Base-by-base conservation (phyloP, 2,888 invertebrate genomes). In the Lasius fuliginosus region DNA sequence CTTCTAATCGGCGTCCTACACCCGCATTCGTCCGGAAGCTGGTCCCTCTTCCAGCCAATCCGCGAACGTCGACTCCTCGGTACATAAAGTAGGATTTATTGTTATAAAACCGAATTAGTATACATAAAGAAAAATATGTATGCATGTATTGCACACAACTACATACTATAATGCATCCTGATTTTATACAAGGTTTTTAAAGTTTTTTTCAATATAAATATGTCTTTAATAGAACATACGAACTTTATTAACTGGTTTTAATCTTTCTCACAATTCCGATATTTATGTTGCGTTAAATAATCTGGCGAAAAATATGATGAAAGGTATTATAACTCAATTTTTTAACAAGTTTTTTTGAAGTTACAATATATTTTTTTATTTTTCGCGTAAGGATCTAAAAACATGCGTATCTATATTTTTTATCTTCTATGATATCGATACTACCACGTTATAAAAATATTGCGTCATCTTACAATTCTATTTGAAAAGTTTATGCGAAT, bases 1-100 rank as follows among this genome's bases (percentile, higher is more conserved):
- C 90, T 91, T 92, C 90, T 91, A 91, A 91, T 91, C 91, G 90
- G 86, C 84, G 88, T 85, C 86, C 88, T 90, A 89, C 90, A 87
- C 89, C 91, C 91, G 91, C 90, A 85, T 76, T 85, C 86, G 76
- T 86, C 85, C 90, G 64, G 82, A 83, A 67, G 84, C 84, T 83
- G 69, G 46, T 53, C 53, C 67, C 88, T 87, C 89, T 89, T 85
- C 74, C 89, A 82, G 75, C 27, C 73, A 84, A 68, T 75, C 83
- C 79, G 68, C 85, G 86, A 69, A 82, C 83, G 85, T 81, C 84
- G 58, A 81, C 83, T 90, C 85, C 82, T 77, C 71, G 62, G 46
- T 56, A 53, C 46, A 49, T 60, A 46, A 79, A 81, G 30, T 71
- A 23, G 8, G 12, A 60, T 81, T 74, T 81, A 74, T 81, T 42